Conservation (phyloP, 2,888 invertebrate species). For the Chaetogeoica ovagalla region DNA sequence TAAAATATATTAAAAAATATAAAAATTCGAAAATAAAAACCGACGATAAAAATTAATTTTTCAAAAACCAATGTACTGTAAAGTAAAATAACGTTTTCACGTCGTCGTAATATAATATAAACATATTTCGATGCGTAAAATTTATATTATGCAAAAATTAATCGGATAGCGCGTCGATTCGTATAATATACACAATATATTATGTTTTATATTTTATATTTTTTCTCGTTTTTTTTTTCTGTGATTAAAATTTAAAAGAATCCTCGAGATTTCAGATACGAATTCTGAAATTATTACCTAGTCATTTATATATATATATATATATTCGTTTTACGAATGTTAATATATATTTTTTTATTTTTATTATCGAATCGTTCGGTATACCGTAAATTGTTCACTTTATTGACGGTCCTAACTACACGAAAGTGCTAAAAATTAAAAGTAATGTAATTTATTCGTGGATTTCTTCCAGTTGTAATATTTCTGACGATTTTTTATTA, state of each 20-base stretch:
- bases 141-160: not conserved
- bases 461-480: not conserved
- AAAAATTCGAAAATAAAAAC: too few relatives aligned
- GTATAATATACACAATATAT: not conserved
- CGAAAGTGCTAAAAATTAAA: not conserved
- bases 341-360: constrained; percentile 12
- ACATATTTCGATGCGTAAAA: not conserved
- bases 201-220: constrained; percentile 15
- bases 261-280: not conserved
- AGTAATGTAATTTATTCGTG: not conserved
- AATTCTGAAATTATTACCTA: constrained; percentile 28
- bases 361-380: constrained; percentile 9
- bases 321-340: constrained; percentile 23
- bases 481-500: not conserved
- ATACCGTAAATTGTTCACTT: constrained; percentile 35
- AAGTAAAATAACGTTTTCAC: not conserved
- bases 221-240: constrained; percentile 5
- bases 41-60: too few relatives aligned
- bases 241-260: constrained; percentile 32
- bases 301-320: constrained; percentile 15
- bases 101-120: not conserved
- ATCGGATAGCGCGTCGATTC: not conserved
- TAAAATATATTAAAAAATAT: not conserved
- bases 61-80: too few relatives aligned
- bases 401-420: constrained; percentile 5